Base-by-base conservation (phyloP, 2,888 invertebrate genomes). In the Plagiodera versicolora region DNA sequence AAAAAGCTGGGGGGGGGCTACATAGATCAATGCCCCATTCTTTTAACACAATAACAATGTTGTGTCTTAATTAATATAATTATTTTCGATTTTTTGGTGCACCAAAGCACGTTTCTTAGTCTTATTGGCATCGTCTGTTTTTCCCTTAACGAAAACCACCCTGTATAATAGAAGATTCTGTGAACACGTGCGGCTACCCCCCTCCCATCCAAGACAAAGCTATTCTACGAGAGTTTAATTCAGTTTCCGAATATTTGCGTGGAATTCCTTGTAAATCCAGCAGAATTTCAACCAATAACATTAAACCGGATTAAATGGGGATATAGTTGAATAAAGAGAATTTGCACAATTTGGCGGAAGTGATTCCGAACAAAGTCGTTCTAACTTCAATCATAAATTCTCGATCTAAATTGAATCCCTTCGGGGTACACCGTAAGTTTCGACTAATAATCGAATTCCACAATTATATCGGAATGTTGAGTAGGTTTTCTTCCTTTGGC, bases 371-470 rank as follows among this genome's bases (percentile, higher is more conserved):
- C 76, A 74, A 74, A 76, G 76, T 77, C 77, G 72, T 76, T 75
- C 73, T 74, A 78, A 78, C 74, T 78, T 78, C 74, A 74, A 75
- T 75, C 74, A 76, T 77, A 78, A 77, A 78, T 77, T 76, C 72
- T 68, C 64, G 70, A 68, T 70, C 64, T 64, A 74, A 73, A 75
- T 74, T 73, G 74, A 73, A 75, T 73, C 70, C 64, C 68, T 66
- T 65, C 62, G 47, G 53, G 56, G 59, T 18, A 58, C n/a, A n/a
- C 70, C 64, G 70, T 69, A 61, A 66, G 64, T 68, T 66, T 60
- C 63, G 64, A 60, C 68, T 69, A 67, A 72, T 70, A 70, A 69
- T 70, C 68, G 64, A 63, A 67, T 69, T 67, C 66, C 57, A 50
- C 39, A 58, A 56, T 60, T 55, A 49, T 53, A 61, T 54, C 50